A percentile compares a stretch with the other conserved stretches of the same genome.
Conservation (phyloP, 2,113 vertebrate species). For the Melanerpes aurifrons region DNA sequence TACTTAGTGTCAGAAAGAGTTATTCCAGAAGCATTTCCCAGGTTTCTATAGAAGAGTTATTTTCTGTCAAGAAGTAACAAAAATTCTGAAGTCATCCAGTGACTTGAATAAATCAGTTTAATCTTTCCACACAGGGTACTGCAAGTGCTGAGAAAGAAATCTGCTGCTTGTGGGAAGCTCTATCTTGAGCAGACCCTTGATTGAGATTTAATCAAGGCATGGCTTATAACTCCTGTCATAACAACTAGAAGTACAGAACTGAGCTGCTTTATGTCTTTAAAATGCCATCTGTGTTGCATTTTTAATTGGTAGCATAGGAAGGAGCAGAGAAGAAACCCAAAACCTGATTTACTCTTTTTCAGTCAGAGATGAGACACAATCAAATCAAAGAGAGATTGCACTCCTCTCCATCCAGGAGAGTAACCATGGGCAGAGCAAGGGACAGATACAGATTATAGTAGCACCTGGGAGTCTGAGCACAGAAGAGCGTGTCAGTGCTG, state of each 20-base stretch:
- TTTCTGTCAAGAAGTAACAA: neutral
- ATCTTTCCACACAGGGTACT: neutral
- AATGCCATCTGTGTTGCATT: neutral
- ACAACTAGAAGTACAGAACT: neutral
- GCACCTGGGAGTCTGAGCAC: neutral
- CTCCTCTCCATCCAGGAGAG: neutral
- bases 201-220: neutral
- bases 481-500: neutral
- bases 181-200: neutral
- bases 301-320: neutral
- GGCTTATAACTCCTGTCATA: neutral
- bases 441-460: neutral
- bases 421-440: fast-evolving
- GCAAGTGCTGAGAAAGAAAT: neutral
- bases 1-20: neutral
- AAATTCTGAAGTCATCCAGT: neutral
- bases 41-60: neutral
- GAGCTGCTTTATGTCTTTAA: neutral
- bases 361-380: neutral
- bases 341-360: neutral
- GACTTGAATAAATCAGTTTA: neutral
- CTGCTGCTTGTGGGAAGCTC: neutral
- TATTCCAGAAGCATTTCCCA: neutral
- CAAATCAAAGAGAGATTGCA: neutral
- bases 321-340: neutral